Evolutionary conservation across 2,797 vertebrate species (phyloP).

Genomic region (Leucoraja ocellata): DNA sequence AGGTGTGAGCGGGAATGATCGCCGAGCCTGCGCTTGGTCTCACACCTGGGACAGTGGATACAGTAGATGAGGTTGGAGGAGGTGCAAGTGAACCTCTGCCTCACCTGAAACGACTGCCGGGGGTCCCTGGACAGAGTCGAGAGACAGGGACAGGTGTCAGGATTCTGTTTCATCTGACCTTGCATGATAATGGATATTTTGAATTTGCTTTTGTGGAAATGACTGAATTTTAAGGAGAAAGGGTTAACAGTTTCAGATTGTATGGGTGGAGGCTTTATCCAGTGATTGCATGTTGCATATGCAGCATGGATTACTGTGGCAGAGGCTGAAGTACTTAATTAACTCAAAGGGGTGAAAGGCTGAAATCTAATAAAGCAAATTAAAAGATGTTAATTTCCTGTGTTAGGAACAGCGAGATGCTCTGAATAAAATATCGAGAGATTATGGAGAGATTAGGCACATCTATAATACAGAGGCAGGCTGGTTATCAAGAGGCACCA

Average conservation of each 20-base stretch:
- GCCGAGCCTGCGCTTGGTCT: too few species aligned
- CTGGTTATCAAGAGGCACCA: neutral
- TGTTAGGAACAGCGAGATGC: conserved; percentile 52
- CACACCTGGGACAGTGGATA: too few species aligned
- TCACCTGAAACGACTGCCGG: too few species aligned
- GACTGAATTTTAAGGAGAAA: neutral
- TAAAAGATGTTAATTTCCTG: conserved; percentile 68
- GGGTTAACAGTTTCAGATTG: neutral
- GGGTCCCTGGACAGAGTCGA: too few species aligned
- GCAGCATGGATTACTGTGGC: neutral
- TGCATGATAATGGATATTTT: neutral
- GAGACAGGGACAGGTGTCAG: too few species aligned
- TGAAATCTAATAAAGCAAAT: conserved; percentile 68
- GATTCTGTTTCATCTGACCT: neutral
- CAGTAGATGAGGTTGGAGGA: too few species aligned
- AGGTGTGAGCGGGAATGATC: too few species aligned
- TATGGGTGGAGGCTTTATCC: neutral
- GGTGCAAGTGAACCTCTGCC: too few species aligned
- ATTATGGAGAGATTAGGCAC: conserved; percentile 8
- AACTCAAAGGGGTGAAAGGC: conserved; percentile 64
- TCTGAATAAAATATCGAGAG: conserved; percentile 60
- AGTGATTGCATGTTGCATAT: neutral
- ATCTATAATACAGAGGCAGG: neutral
- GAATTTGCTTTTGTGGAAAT: neutral
- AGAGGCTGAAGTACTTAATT: conserved; percentile 60